phyloP scores from a whole-genome alignment of 2,113 vertebrate genomes.

The Archilochus colubris region DNA sequence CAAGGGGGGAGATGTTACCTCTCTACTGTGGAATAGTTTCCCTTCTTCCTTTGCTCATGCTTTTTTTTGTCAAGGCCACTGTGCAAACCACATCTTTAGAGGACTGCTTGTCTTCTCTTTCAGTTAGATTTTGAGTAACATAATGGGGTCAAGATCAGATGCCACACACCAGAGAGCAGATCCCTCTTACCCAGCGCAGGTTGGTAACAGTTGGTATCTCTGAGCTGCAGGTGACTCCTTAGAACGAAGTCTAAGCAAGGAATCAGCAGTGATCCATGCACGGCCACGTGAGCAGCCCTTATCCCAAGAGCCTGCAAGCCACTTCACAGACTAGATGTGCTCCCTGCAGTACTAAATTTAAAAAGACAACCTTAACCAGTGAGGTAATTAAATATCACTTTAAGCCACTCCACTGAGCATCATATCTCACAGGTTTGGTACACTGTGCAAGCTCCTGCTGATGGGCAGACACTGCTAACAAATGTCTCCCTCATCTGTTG shows the following conservation, averaged over 20 bases:
- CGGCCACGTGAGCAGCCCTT: accelerated
- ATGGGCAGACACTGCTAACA: background rate
- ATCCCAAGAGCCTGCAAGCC: background rate
- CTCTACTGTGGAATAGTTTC: no score
- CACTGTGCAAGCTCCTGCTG: background rate
- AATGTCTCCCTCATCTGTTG: background rate
- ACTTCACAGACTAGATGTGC: background rate
- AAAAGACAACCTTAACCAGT: background rate
- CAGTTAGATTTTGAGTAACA: no score
- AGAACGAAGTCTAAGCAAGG: background rate
- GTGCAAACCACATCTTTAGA: no score
- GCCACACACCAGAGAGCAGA: background rate
- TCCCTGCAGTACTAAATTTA: background rate
- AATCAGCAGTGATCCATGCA: accelerated
- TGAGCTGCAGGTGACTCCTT: accelerated
- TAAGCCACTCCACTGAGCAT: background rate
- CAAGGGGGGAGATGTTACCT: no score
- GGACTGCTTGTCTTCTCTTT: no score
- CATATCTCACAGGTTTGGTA: background rate
- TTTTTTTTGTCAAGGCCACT: no score
- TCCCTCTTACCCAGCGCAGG: background rate
- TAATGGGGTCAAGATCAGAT: no score
- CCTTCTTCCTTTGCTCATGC: no score
- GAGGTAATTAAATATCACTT: background rate
- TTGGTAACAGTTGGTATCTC: background rate